phyloP scores from a whole-genome alignment of 2,113 vertebrate genomes.

The Aythya baeri region DNA sequence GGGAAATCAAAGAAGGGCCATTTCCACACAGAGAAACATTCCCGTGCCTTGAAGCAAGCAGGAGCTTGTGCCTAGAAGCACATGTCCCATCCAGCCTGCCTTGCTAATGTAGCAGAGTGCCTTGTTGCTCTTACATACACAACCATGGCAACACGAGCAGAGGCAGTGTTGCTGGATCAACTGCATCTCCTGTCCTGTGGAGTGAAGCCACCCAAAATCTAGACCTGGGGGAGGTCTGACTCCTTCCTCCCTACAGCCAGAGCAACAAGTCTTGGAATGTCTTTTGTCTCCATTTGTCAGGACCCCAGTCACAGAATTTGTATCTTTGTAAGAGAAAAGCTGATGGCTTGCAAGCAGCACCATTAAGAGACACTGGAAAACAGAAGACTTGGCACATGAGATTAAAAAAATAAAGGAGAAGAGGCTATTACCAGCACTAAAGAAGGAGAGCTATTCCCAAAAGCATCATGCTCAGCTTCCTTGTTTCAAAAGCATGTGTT shows the following conservation, averaged over 20 bases:
- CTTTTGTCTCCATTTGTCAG: neutral
- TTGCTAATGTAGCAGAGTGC: rapidly evolving
- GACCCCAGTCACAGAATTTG: neutral
- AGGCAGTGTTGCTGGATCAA: neutral
- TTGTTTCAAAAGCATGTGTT: neutral
- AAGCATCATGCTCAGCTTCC: neutral
- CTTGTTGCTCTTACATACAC: neutral
- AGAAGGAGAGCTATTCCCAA: neutral
- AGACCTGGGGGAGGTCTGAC: neutral
- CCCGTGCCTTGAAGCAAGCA: conserved; percentile 51
- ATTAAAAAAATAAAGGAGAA: neutral
- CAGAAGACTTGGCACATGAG: neutral
- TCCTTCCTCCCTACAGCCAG: neutral
- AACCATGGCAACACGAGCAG: rapidly evolving
- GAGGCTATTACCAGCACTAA: neutral
- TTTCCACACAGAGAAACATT: conserved; percentile 24
- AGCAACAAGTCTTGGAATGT: neutral
- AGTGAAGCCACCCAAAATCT: neutral
- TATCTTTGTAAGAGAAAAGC: neutral
- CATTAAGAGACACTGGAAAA: neutral
- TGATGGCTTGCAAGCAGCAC: neutral
- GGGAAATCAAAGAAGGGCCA: conserved; percentile 28
- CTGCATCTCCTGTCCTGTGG: neutral
- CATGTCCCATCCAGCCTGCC: conserved; percentile 12
- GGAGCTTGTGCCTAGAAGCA: conserved; percentile 58